These are phyloP conservation scores for Lepidochrysops patricia DNA, from an alignment of 2,888 invertebrate genomes.

Conservation along the genomic window DNA sequence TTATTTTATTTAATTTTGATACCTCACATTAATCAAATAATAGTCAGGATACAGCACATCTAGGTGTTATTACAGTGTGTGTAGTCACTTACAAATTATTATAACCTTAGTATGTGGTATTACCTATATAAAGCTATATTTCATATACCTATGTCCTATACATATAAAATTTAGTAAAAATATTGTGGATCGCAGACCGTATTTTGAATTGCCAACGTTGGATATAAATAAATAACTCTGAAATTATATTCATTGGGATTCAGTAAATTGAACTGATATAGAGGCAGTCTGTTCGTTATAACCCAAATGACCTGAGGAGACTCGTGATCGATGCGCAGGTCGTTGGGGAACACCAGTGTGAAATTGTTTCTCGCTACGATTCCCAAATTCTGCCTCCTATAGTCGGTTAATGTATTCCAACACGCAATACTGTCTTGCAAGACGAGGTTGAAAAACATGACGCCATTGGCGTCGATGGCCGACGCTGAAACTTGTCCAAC, in stretches of 20 bases:
- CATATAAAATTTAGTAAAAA: not conserved
- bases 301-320: slow-evolving; percentile 82
- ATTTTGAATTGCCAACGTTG: slow-evolving; percentile 74
- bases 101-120: too few species aligned
- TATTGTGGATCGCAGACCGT: slow-evolving; percentile 69
- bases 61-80: too few species aligned
- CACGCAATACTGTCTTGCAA: slow-evolving; percentile 86
- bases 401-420: slow-evolving; percentile 87
- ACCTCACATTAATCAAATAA: too few species aligned
- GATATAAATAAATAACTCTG: slow-evolving; percentile 80
- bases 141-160: too few species aligned
- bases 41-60: too few species aligned
- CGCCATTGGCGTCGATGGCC: slow-evolving; percentile 81
- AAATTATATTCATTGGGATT: slow-evolving; percentile 81
- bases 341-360: slow-evolving; percentile 86
- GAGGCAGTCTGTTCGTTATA: slow-evolving; percentile 82
- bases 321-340: slow-evolving; percentile 83
- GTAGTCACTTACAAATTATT: too few species aligned
- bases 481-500: slow-evolving; percentile 84
- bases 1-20: too few species aligned
- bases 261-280: slow-evolving; percentile 81
- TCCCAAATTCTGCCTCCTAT: slow-evolving; percentile 77
- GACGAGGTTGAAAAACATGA: slow-evolving; percentile 88
- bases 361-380: slow-evolving; percentile 77
- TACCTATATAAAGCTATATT: too few species aligned